Percentiles rank a stretch among this genome's conserved stretches.
Conservation (phyloP, 2,888 invertebrate species). For the Leptopilina myrica region DNA sequence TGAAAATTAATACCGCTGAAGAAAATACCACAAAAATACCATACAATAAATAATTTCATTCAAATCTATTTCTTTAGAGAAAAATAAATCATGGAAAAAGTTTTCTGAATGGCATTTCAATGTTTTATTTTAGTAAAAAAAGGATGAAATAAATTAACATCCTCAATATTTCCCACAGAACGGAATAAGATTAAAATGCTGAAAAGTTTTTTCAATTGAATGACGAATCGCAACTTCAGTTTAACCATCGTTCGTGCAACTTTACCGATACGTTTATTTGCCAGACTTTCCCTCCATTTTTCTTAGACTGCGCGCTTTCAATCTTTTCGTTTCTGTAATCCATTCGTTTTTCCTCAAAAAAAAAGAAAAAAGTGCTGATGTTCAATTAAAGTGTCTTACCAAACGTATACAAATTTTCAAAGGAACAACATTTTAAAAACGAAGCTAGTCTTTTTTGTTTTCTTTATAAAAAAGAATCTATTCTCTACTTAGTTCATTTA, state of each 20-base stretch:
- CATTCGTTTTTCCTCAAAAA: background rate
- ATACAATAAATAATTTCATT: too few species aligned
- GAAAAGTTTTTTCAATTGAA: slow-evolving; percentile 13
- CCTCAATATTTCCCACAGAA: background rate
- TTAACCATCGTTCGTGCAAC: background rate
- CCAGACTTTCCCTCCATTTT: slow-evolving; percentile 16
- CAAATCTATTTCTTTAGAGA: too few species aligned
- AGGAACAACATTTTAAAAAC: background rate
- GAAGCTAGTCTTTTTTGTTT: too few species aligned
- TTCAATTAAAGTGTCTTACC: slow-evolving; percentile 3
- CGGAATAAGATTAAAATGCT: slow-evolving; percentile 6
- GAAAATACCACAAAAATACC: too few species aligned
- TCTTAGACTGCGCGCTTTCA: slow-evolving; percentile 6
- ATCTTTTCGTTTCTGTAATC: slow-evolving; percentile 13
- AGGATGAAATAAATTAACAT: slow-evolving; percentile 1
- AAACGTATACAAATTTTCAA: background rate
- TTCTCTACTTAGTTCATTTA: too few species aligned
- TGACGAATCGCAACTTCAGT: slow-evolving; percentile 20
- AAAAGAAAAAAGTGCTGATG: background rate
- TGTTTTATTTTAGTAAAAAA: background rate
- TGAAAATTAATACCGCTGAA: too few species aligned
- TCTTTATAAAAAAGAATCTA: too few species aligned
- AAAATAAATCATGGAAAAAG: too few species aligned
- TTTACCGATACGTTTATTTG: slow-evolving; percentile 11
- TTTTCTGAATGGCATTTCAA: background rate